Base-by-base conservation (phyloP, 2,888 invertebrate genomes). In the Eremobia ochroleuca region DNA sequence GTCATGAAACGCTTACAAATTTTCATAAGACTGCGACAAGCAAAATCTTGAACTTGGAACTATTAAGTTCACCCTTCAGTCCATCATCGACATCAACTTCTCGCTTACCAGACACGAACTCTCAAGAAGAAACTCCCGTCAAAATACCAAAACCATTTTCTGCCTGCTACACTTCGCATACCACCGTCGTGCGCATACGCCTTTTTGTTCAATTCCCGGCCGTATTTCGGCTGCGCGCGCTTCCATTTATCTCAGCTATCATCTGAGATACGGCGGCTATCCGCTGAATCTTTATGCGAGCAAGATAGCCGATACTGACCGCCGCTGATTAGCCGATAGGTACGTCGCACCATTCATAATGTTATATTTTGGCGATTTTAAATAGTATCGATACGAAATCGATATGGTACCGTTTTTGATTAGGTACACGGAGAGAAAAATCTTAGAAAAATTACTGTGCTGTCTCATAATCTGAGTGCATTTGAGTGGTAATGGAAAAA, bases 171-270 rank as follows among this genome's bases (percentile, higher is more conserved):
- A 58, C 90, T 37, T 77, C n/a, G 92, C 92, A 94, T 92, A 89
- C 37, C 11, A 21, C 89, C 88, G 59, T 93, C 92, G 91, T 72
- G 87, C 92, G 92, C 90, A 82, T 89, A 91, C 91, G 93, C 92
- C 95, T 95, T 95, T 96, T 96, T 95, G 95, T 92, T 92, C 92
- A 83, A 87, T 89, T 90, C 92, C 90, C 86, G 89, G 90, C 92
- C 92, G 95, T 96, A 96, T 96, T 96, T 96, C 94, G 96, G 96
- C 95, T 94, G 96, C 93, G 93, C 93, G 94, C 92, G 94, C 93
- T 89, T 91, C 92, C 93, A 92, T 95, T 95, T 96, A 96, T 96
- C 96, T 94, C 90, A 86, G 92, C 93, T 94, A 94, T 95, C 95
- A 94, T 95, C 96, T 93, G 93, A 94, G 96, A 96, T 95, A 95